Conservation (phyloP, 2,797 vertebrate species). For the Tiaroga cobitis region DNA sequence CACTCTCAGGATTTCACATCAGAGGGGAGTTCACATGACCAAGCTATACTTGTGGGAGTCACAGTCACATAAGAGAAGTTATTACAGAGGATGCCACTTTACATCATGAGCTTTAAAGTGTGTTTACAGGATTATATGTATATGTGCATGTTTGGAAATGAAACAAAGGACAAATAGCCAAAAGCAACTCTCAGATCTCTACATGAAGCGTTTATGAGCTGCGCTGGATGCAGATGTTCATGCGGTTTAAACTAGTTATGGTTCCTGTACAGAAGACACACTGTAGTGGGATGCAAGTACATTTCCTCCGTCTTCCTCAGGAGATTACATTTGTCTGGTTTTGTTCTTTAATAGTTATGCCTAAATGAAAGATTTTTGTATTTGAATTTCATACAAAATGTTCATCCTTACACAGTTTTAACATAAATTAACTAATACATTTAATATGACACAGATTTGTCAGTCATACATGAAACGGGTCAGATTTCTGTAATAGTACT, state of each 20-base stretch:
- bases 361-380: background rate
- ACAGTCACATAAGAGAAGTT: background rate
- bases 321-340: background rate
- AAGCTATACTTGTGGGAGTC: conserved; percentile 21
- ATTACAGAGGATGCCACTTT: background rate
- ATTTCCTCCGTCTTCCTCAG: background rate
- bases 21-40: background rate
- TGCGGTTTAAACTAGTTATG: background rate
- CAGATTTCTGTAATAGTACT: background rate
- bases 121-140: background rate
- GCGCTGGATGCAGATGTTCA: conserved; percentile 7
- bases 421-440: background rate
- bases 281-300: background rate
- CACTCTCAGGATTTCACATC: conserved; percentile 46
- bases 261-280: background rate
- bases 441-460: background rate
- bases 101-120: background rate
- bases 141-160: background rate
- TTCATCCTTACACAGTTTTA: background rate
- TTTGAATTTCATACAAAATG: background rate
- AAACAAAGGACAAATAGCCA: background rate
- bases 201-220: background rate
- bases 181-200: background rate
- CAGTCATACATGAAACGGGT: background rate
- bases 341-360: background rate